These are phyloP conservation scores for Volucella bombylans DNA, from an alignment of 2,888 invertebrate species.

Conservation along the genomic window DNA sequence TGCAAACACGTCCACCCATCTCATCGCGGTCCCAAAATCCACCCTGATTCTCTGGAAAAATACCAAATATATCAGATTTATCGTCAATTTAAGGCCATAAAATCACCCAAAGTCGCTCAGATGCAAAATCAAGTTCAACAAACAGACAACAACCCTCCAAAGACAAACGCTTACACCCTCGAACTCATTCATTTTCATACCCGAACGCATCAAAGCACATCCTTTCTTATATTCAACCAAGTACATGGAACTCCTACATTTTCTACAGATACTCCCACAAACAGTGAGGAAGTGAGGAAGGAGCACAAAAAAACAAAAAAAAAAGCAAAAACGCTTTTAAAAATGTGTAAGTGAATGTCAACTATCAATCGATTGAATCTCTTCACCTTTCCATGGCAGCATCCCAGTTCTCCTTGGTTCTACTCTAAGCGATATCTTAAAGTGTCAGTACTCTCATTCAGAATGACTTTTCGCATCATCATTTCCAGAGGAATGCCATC, in stretches of 20 bases:
- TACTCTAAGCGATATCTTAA: not conserved
- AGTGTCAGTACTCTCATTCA: slow-evolving; percentile 2
- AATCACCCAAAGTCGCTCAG: slow-evolving; percentile 2
- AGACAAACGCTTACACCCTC: slow-evolving; percentile 1
- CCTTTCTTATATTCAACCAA: not conserved
- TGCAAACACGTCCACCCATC: no score
- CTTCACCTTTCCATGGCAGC: not conserved
- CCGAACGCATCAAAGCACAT: not conserved
- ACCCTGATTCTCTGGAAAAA: no score
- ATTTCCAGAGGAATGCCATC: slow-evolving; percentile 23
- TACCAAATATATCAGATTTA: no score
- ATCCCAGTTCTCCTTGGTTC: not conserved
- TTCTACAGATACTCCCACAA: not conserved
- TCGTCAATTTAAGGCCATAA: not conserved
- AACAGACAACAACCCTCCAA: slow-evolving; percentile 4
- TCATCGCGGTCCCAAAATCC: no score
- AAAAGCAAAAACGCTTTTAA: not conserved
- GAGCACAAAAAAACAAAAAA: not conserved
- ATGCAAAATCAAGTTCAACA: slow-evolving; percentile 34
- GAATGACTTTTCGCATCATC: slow-evolving; percentile 4
- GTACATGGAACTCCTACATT: not conserved
- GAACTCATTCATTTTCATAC: not conserved
- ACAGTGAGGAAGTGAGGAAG: not conserved
- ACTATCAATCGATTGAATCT: slow-evolving; percentile 27
- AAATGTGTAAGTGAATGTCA: slow-evolving; percentile 14